A percentile compares a stretch with the other conserved stretches of the same genome.
phyloP scores from a whole-genome alignment of 2,797 vertebrate species.

The Aeoliscus strigatus region DNA sequence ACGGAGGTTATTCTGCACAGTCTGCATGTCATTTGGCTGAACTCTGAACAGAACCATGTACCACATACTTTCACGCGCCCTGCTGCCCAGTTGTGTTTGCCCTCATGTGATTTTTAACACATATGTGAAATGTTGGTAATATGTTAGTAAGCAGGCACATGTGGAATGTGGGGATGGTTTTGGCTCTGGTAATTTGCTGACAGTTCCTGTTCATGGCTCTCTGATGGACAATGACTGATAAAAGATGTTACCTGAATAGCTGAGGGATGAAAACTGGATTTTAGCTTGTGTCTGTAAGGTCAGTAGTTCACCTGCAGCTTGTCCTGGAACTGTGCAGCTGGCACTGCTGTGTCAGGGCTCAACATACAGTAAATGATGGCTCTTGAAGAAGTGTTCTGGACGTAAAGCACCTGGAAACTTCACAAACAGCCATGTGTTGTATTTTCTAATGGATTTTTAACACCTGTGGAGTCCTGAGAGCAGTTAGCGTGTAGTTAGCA shows the following conservation, averaged over 20 bases:
- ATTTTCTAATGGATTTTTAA: too few species aligned
- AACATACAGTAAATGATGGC: not conserved
- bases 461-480: too few species aligned
- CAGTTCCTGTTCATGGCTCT: conserved; percentile 36
- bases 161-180: conserved; percentile 65
- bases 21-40: conserved; percentile 43
- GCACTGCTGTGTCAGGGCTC: conserved; percentile 1
- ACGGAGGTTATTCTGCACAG: conserved; percentile 11
- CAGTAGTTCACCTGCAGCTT: conserved; percentile 44
- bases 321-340: conserved; percentile 11
- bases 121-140: conserved; percentile 54
- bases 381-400: too few species aligned
- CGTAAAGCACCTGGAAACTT: too few species aligned
- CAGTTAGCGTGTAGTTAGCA: too few species aligned
- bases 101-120: conserved; percentile 55
- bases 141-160: conserved; percentile 50
- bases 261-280: conserved; percentile 11
- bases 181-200: conserved; percentile 52
- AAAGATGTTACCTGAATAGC: conserved; percentile 32
- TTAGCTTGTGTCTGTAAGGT: conserved; percentile 47
- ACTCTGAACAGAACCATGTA: conserved; percentile 31
- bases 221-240: conserved; percentile 20
- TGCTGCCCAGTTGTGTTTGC: conserved; percentile 28
- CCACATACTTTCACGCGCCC: conserved; percentile 13
- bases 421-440: too few species aligned